Base-by-base conservation (phyloP, 2,797 vertebrate genomes). In the Artibeus lituratus region DNA sequence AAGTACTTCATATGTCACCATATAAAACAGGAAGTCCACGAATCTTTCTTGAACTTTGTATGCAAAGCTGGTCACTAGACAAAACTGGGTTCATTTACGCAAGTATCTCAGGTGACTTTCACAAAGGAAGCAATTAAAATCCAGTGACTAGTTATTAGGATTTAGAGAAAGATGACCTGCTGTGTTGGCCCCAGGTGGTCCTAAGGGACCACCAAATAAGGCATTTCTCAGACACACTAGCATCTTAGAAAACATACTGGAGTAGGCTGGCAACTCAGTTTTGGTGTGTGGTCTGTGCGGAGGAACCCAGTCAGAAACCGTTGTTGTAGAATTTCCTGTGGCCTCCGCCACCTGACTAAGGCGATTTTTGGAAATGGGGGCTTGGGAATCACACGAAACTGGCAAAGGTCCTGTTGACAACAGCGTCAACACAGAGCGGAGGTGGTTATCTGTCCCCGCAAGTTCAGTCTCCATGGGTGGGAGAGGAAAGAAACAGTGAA, bases 221-320 rank as follows among this genome's bases (percentile, higher is more conserved):
- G 35, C 19, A 29, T 15, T 22, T 7, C 3, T 78, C 22, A 51
- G 57, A 70, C 32, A 32, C 18, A 39, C 10, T 47, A 26, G 19
- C 29, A 14, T 59, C 24, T 92, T 57, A 1, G 4, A 67, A 21
- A 76, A 51, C 14, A 26, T 19, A 22, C 7, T 29, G 74, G 12
- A 3, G 35, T 39, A 21, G 7, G 5, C 10, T 69, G 53, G 35
- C 29, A 18, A 37, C 8, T 26, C 14, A 4, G 19, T 26, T 62
- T n/a, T 59, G 49, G 19, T 16, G 0, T 4, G 32, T 4, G 18
- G 11, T 15, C 37, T 55, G 15, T 3, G 5, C 26, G 5, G 32
- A 24, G 32, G 73, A 19, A 16, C 19, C 16, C 7, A 35, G 3
- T 18, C 47, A 47, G 10, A 4, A 89, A 14, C 10, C 29, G 0